Evolutionary conservation across 2,113 vertebrate genomes (phyloP), one percentile per base, ranked within the genome.

Genomic region (Numenius arquata): DNA sequence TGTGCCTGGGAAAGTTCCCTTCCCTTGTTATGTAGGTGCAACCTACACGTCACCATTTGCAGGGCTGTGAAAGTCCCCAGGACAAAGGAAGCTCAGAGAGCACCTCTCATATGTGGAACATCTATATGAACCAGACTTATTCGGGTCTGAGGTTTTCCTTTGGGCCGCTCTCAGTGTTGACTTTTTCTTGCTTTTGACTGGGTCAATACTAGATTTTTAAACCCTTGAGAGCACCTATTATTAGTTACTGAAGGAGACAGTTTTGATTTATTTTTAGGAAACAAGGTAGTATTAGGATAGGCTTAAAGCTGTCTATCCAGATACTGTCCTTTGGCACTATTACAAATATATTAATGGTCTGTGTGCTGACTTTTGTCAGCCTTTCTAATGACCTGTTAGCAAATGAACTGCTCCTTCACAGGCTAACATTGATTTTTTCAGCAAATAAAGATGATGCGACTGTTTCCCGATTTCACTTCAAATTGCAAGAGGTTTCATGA

Each of bases 111-210:
- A 14, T 5, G 17, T 48, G 59, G 52, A 79, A 67, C 29, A 22
- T 55, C 29, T 70, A 6, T n/a, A 65, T n/a, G 76, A 89, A 58
- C 19, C 53, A 87, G 62, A 58, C n/a, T 79, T 83, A 75, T 78
- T 96, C 90, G 66, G 15, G 74, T 72, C 56, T 5, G 12, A 94
- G 76, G 90, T 92, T 96, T 96, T 92, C 38, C 86, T 90, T 58
- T 76, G 83, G 70, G 40, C 6, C 43, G 4, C 43, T 78, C 48
- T 82, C 25, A 50, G 17, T 87, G 55, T 82, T 95, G 74, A 90
- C 40, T 76, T 89, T 78, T 71, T 82, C 53, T 93, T 89, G 38
- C 41, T 15, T 88, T 85, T 70, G 62, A 40, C 74, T 67, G n/a
- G 58, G 48, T 81, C 93, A 85, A 79, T n/a, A 82, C 15, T 20